These are phyloP conservation scores for Drosophila mayri DNA, from an alignment of 1,140 invertebrate genomes.

Conservation along the genomic window DNA sequence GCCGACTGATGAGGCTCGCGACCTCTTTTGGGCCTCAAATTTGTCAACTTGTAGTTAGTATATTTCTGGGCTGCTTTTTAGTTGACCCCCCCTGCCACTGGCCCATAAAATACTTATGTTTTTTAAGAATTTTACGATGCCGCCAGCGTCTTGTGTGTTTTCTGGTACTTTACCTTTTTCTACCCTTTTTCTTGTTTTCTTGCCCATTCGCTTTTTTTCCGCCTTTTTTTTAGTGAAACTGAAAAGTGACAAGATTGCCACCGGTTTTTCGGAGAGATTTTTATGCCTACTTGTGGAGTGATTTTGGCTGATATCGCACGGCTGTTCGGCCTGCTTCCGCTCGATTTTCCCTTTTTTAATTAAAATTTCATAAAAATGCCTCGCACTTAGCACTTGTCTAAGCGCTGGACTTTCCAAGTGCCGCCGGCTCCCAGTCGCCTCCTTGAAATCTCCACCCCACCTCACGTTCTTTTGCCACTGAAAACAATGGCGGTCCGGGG, in stretches of 20 bases:
- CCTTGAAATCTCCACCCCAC: conserved; percentile 17
- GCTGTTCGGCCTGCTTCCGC: conserved; percentile 65
- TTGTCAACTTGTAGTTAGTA: conserved; percentile 76
- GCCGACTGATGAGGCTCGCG: conserved; percentile 28
- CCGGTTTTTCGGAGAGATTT: conserved; percentile 70
- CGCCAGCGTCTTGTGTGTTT: conserved; percentile 58
- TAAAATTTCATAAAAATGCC: conserved; percentile 72
- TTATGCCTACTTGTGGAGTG: conserved; percentile 71
- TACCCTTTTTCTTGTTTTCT: conserved; percentile 34
- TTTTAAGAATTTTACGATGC: conserved; percentile 82
- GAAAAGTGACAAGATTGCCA: conserved; percentile 69
- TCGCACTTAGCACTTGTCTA: conserved; percentile 76
- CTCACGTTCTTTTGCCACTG: conserved; percentile 13
- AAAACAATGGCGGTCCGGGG: conserved; percentile 73
- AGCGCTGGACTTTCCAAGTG: conserved; percentile 64
- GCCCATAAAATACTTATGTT: conserved; percentile 78
- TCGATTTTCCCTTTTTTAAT: conserved; percentile 73
- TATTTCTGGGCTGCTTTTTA: conserved; percentile 56
- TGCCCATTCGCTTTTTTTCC: conserved; percentile 12
- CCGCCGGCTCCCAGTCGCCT: conserved; percentile 29
- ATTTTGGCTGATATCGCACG: conserved; percentile 34
- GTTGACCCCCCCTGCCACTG: conserved; percentile 42
- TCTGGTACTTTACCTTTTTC: conserved; percentile 58
- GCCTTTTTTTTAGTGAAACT: conserved; percentile 55
- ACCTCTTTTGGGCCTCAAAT: conserved; percentile 76